These are phyloP conservation scores for Nyctibius bracteatus DNA, from an alignment of 2,113 vertebrate species.

Conservation along the genomic window DNA sequence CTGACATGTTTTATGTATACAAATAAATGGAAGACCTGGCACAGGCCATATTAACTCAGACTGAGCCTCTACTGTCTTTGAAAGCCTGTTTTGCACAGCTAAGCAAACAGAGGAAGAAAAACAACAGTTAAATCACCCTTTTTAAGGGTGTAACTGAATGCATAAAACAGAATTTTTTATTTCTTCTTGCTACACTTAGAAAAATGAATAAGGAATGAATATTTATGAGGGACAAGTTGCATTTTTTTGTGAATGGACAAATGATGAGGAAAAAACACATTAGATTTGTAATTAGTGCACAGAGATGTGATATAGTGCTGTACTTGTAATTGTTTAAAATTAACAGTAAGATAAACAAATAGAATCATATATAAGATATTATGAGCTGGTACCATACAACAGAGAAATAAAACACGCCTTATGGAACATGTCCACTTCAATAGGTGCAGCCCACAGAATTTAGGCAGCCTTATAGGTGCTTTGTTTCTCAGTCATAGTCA, in stretches of 20 bases:
- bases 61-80: not conserved
- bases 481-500: not conserved
- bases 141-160: not conserved
- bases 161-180: not conserved
- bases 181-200: not conserved
- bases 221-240: not conserved
- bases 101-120: constrained; percentile 15
- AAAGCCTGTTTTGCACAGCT: constrained; percentile 12
- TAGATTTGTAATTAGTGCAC: not conserved
- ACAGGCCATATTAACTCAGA: not conserved
- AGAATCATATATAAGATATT: not conserved
- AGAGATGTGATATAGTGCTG: not conserved
- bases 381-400: not conserved
- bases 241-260: not conserved
- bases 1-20: constrained; percentile 48
- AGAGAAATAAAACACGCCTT: not conserved
- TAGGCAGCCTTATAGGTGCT: not conserved
- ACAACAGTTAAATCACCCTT: not conserved
- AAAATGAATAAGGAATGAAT: constrained; percentile 13
- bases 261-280: not conserved
- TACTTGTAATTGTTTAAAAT: not conserved
- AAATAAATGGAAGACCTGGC: constrained; percentile 16
- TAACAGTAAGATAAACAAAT: not conserved
- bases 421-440: not conserved
- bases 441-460: not conserved